Conservation (phyloP, 1,140 invertebrate species). For the Cyrtorhinus lividipennis region DNA sequence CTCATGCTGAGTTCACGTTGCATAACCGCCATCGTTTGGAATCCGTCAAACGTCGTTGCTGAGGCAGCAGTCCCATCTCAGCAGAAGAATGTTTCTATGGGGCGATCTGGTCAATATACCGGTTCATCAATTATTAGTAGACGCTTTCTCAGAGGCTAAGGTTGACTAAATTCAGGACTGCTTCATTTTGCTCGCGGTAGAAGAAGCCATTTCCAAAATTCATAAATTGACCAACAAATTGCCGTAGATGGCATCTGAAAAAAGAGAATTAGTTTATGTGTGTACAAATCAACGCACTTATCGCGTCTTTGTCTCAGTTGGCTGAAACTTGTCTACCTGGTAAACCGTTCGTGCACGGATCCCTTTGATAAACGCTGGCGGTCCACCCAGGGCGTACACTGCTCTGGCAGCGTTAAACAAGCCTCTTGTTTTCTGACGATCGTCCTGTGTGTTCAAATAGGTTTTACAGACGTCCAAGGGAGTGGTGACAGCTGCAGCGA, state of each 20-base stretch:
- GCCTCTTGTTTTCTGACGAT: conserved; percentile 41
- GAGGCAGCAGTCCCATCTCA: too few species aligned
- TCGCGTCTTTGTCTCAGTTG: background rate
- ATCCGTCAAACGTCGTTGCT: too few species aligned
- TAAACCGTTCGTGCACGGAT: conserved; percentile 79
- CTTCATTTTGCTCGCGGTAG: too few species aligned
- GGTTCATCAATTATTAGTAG: too few species aligned
- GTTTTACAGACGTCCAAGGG: conserved; percentile 99
- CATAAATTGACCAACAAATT: conserved; percentile 95
- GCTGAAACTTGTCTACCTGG: conserved; percentile 35
- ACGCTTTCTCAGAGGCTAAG: too few species aligned
- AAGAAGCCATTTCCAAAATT: conserved; percentile 46
- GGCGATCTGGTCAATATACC: too few species aligned
- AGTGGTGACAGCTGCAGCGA: conserved; percentile 87
- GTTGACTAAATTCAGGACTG: too few species aligned
- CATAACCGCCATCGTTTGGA: too few species aligned
- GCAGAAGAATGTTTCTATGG: too few species aligned
- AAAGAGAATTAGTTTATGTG: too few species aligned
- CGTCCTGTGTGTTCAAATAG: conserved; percentile 86
- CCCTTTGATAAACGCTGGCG: conserved; percentile 69
- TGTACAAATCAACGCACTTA: too few species aligned
- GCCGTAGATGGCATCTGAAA: conserved; percentile 79
- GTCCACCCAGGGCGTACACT: conserved; percentile 54
- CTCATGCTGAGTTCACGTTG: too few species aligned
- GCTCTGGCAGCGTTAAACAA: conserved; percentile 50